Evolutionary conservation across 2,888 invertebrate genomes (phyloP).

Genomic region (Bembecia ichneumoniformis): DNA sequence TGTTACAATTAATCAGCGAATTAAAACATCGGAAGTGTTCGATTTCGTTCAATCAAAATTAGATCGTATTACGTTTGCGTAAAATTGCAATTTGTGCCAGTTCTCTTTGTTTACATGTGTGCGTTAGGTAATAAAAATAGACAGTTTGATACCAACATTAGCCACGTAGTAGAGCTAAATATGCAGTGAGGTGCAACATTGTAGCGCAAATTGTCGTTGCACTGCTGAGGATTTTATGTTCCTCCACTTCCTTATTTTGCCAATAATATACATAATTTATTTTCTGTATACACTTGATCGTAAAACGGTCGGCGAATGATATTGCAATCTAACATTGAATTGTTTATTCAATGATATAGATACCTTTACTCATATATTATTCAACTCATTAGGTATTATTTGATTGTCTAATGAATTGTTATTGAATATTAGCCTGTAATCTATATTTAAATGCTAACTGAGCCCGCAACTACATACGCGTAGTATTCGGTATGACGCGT

Average conservation of each 20-base stretch:
- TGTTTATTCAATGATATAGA: too few relatives aligned
- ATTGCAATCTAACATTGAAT: too few relatives aligned
- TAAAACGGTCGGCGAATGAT: neutral
- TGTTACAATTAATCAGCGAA: conserved; percentile 10
- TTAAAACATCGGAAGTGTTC: neutral
- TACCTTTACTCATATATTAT: too few relatives aligned
- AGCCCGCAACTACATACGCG: too few relatives aligned
- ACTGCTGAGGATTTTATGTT: conserved; percentile 26
- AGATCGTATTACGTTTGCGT: conserved; percentile 6
- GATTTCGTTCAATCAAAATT: neutral
- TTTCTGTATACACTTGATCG: neutral
- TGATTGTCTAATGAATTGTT: too few relatives aligned
- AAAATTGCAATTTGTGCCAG: neutral
- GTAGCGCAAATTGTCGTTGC: conserved; percentile 35
- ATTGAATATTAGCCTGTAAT: too few relatives aligned
- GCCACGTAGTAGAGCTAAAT: conserved; percentile 45
- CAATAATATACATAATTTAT: conserved; percentile 26
- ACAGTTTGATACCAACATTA: conserved; percentile 37
- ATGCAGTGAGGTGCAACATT: conserved; percentile 39
- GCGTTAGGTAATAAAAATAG: conserved; percentile 35
- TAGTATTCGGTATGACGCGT: too few relatives aligned
- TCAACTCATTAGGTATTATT: too few relatives aligned
- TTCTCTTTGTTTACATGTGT: conserved; percentile 14
- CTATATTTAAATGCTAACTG: too few relatives aligned
- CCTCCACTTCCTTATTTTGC: conserved; percentile 44